These are phyloP conservation scores for Asbolus verrucosus DNA, from an alignment of 1,140 invertebrate species.

Conservation along the genomic window DNA sequence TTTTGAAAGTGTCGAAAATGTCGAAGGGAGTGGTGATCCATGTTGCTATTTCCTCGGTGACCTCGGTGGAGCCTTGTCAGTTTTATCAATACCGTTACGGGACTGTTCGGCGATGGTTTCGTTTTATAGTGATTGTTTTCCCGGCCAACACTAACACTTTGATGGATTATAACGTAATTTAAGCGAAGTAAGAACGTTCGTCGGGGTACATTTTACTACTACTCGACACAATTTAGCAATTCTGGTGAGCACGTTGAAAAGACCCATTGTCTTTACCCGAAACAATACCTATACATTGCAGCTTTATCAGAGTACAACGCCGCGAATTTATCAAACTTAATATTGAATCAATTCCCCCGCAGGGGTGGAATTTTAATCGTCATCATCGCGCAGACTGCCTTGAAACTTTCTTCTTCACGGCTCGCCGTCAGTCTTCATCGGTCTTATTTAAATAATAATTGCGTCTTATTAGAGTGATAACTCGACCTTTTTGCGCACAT, in stretches of 20 bases:
- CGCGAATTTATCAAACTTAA: slow-evolving; percentile 45
- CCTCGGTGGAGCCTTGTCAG: not conserved
- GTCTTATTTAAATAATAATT: slow-evolving; percentile 34
- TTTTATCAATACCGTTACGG: slow-evolving; percentile 2
- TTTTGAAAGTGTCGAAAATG: slow-evolving; percentile 22
- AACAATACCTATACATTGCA: slow-evolving; percentile 45
- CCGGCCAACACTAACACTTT: slow-evolving; percentile 18
- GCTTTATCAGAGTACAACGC: slow-evolving; percentile 40
- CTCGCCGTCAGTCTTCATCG: slow-evolving; percentile 19
- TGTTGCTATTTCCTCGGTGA: not conserved
- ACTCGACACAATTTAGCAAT: slow-evolving; percentile 39
- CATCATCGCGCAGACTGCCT: slow-evolving; percentile 19
- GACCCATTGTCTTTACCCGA: slow-evolving; percentile 33
- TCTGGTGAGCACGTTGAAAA: slow-evolving; percentile 30
- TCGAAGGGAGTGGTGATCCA: not conserved
- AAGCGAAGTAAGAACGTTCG: slow-evolving; percentile 15
- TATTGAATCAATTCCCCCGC: slow-evolving; percentile 42
- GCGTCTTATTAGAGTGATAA: not conserved
- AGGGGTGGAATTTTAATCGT: slow-evolving; percentile 40
- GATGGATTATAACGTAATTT: slow-evolving; percentile 42
- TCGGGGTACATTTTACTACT: slow-evolving; percentile 19
- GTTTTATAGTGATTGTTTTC: slow-evolving; percentile 27
- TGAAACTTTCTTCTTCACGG: slow-evolving; percentile 32
- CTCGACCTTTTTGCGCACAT: no score
- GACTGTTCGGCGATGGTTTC: slow-evolving; percentile 13